A percentile compares a stretch with the other conserved stretches of the same genome.
phyloP scores from a whole-genome alignment of 2,797 vertebrate genomes.

The Chaunax sp. region DNA sequence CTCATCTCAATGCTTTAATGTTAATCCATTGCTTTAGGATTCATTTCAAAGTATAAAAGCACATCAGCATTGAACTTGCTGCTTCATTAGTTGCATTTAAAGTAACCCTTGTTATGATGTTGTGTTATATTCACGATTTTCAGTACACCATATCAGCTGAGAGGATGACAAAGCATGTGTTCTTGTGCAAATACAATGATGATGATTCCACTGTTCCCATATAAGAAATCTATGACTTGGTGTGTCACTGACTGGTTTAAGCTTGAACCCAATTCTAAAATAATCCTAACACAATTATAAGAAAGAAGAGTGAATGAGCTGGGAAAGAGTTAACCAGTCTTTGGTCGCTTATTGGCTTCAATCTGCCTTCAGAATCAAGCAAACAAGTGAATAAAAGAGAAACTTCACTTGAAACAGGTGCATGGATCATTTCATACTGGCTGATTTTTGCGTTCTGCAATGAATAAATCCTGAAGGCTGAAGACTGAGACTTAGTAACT shows the following conservation, averaged over 20 bases:
- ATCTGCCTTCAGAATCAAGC: neutral
- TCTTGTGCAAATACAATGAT: neutral
- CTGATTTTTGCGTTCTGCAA: neutral
- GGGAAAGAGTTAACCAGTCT: no score
- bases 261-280: neutral
- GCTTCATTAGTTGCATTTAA: neutral
- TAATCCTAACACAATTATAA: neutral
- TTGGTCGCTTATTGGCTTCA: neutral
- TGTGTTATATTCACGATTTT: neutral
- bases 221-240: neutral
- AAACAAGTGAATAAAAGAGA: neutral
- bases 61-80: neutral
- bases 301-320: neutral
- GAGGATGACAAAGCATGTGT: neutral
- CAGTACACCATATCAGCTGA: neutral
- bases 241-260: neutral
- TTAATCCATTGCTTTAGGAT: neutral
- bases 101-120: neutral
- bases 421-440: neutral
- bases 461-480: slow-evolving; percentile 16
- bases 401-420: neutral
- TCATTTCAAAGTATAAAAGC: neutral
- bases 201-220: no score
- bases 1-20: neutral
- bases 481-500: neutral